These are phyloP conservation scores for Seira musarum DNA, from an alignment of 2,888 invertebrate species.

Conservation along the genomic window DNA sequence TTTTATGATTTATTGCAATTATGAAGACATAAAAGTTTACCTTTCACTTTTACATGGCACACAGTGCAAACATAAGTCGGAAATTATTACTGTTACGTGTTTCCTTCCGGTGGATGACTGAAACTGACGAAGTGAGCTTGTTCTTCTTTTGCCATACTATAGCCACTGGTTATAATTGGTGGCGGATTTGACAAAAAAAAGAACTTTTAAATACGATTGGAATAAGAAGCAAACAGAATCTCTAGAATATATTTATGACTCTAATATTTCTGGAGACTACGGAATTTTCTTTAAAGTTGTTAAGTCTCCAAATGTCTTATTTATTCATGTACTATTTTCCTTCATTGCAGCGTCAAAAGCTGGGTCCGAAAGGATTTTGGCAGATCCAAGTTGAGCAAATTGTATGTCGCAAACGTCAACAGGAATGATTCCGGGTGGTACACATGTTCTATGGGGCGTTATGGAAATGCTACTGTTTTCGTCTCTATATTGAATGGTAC, in stretches of 20 bases:
- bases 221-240: too few species aligned
- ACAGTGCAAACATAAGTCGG: neutral
- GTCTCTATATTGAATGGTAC: conserved; percentile 69
- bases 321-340: neutral
- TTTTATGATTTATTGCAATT: conserved; percentile 7
- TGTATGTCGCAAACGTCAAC: conserved; percentile 70
- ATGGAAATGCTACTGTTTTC: conserved; percentile 69
- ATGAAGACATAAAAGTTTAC: neutral
- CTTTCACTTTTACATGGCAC: neutral
- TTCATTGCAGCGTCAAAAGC: conserved; percentile 66
- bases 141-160: too few species aligned
- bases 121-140: too few species aligned
- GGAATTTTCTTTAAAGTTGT: too few species aligned
- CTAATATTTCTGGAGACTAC: too few species aligned
- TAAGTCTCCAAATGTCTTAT: too few species aligned
- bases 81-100: conserved; percentile 6
- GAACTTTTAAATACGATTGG: too few species aligned
- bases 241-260: too few species aligned
- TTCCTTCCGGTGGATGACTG: neutral
- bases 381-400: conserved; percentile 67
- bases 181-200: too few species aligned
- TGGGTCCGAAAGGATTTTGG: conserved; percentile 69
- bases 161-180: too few species aligned
- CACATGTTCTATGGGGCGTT: conserved; percentile 68
- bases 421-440: conserved; percentile 69